A percentile compares a stretch with the other conserved stretches of the same genome.
Conservation (phyloP, 2,797 vertebrate genomes). For the Malurus leucopterus region DNA sequence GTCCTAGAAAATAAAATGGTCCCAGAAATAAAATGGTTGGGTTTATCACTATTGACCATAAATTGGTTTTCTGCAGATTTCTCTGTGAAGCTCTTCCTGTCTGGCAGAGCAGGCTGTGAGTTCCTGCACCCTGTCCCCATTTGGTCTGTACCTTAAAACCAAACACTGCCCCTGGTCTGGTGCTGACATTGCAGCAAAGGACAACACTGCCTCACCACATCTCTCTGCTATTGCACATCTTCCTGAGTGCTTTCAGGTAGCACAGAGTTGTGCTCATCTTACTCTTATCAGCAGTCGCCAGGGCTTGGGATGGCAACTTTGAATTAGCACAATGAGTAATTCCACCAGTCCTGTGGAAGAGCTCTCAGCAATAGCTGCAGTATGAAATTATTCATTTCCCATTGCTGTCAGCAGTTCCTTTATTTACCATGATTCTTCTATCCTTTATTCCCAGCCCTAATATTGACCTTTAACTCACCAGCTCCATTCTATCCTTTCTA, state of each 20-base stretch:
- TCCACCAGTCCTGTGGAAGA: neutral
- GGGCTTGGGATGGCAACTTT: neutral
- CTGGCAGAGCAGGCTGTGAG: neutral
- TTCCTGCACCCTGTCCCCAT: accelerated
- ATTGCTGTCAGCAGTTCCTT: conserved; percentile 31
- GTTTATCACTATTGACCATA: neutral
- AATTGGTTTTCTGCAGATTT: neutral
- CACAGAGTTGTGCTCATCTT: neutral
- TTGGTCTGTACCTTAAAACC: neutral
- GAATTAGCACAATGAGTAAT: conserved; percentile 7
- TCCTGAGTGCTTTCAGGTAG: neutral
- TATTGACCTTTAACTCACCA: neutral
- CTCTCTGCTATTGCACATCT: neutral
- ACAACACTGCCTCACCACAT: accelerated
- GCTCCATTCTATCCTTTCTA: neutral
- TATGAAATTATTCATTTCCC: neutral
- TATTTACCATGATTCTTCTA: neutral
- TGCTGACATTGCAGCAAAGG: accelerated
- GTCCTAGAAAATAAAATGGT: no score
- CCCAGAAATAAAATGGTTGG: neutral
- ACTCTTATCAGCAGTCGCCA: conserved; percentile 24
- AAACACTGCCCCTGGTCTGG: accelerated
- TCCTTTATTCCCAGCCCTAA: conserved; percentile 7
- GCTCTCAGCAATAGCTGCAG: neutral
- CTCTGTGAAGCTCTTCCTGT: neutral